Conservation (phyloP, 2,113 vertebrate species). For the Austrofundulus limnaeus region DNA sequence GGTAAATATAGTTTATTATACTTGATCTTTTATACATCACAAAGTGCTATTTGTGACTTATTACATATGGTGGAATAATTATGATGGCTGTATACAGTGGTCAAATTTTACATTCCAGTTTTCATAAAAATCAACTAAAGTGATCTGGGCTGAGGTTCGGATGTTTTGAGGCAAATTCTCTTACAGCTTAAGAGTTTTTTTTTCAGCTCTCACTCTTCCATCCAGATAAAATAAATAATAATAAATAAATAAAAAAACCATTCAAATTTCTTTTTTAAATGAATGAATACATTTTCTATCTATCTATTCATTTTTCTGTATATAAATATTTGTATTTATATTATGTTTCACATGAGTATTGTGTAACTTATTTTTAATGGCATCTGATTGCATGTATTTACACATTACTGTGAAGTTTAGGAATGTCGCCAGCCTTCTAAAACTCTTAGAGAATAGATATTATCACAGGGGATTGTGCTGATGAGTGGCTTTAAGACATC, state of each 20-base stretch:
- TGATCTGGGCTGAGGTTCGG: slow-evolving; percentile 43
- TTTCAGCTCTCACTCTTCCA: slow-evolving; percentile 45
- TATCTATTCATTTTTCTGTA: slow-evolving; percentile 11
- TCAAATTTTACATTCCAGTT: slow-evolving; percentile 73
- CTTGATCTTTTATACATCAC: slow-evolving; percentile 79
- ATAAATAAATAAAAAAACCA: slow-evolving; percentile 26
- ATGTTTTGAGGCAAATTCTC: slow-evolving; percentile 61
- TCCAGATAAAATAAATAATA: slow-evolving; percentile 2
- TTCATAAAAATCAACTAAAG: slow-evolving; percentile 57
- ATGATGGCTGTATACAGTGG: slow-evolving; percentile 68
- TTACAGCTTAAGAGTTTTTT: slow-evolving; percentile 53
- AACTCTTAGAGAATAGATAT: slow-evolving; percentile 61
- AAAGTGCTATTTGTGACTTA: slow-evolving; percentile 74
- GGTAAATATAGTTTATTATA: slow-evolving; percentile 83
- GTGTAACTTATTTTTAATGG: slow-evolving; percentile 60
- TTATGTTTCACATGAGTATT: slow-evolving; percentile 42
- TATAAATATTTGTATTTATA: slow-evolving; percentile 28
- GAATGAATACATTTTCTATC: slow-evolving; percentile 22
- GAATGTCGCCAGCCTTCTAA: slow-evolving; percentile 54
- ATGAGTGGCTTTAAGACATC: slow-evolving; percentile 53
- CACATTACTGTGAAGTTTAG: slow-evolving; percentile 55
- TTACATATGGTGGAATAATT: slow-evolving; percentile 71
- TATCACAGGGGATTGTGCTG: slow-evolving; percentile 68
- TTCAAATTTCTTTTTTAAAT: slow-evolving; percentile 35
- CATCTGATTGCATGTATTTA: slow-evolving; percentile 65